Conservation (phyloP, 2,113 vertebrate genomes). For the Rattus norvegicus region GRCr8 NC_086036.1:68610001-68610500, state of each 20-base stretch:
- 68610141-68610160: neutral
- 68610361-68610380: neutral
- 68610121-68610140: neutral
- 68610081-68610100: neutral
- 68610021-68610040: neutral
- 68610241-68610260: neutral
- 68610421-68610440: neutral
- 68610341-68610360: neutral
- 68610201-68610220: fast-evolving
- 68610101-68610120: neutral
- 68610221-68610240: neutral
- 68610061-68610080: neutral
- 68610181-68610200: neutral
- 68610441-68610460: neutral
- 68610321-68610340: neutral
- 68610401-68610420: neutral
- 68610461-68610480: neutral
- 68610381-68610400: neutral
- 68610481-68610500: neutral
- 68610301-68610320: neutral
- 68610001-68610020: neutral
- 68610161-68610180: neutral
- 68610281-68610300: neutral
- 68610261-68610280: neutral
- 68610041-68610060: neutral